These are phyloP conservation scores for Lepus timidus DNA, from an alignment of 2,113 vertebrate species.

Conservation along the genomic window DNA sequence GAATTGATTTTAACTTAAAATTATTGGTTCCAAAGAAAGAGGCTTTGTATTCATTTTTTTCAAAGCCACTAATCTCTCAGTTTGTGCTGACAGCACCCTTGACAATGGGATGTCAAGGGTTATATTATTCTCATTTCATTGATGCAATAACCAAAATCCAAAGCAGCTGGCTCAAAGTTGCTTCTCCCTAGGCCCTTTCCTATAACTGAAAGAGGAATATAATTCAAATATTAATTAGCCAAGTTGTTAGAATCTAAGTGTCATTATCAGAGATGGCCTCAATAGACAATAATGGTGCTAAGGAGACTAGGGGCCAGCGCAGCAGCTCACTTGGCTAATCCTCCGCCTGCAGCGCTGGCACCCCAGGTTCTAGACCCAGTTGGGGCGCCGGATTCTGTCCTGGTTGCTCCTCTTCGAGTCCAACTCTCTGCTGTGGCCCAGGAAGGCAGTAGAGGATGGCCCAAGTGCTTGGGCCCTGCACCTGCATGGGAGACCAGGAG, in stretches of 20 bases:
- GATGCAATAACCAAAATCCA: background rate
- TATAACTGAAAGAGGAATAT: background rate
- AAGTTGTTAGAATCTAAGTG: background rate
- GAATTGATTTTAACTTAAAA: background rate
- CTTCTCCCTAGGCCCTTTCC: background rate
- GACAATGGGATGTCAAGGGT: background rate
- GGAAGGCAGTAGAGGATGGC: no score
- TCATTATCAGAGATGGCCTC: background rate
- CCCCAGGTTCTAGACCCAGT: no score
- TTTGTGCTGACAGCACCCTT: background rate
- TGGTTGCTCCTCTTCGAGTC: no score
- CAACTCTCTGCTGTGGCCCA: no score
- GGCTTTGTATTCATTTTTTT: background rate
- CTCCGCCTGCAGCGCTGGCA: no score
- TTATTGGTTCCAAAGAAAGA: conserved; percentile 15
- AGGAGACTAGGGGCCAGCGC: background rate
- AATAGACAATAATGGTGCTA: background rate
- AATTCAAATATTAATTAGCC: background rate
- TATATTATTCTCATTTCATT: background rate
- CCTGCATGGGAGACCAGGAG: no score
- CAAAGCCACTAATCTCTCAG: background rate
- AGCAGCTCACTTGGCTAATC: no score
- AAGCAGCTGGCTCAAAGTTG: background rate
- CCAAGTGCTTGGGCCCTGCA: no score
- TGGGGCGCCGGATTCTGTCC: no score